Evolutionary conservation across 2,797 vertebrate genomes (phyloP).

Genomic region (Pempheris klunzingeri): DNA sequence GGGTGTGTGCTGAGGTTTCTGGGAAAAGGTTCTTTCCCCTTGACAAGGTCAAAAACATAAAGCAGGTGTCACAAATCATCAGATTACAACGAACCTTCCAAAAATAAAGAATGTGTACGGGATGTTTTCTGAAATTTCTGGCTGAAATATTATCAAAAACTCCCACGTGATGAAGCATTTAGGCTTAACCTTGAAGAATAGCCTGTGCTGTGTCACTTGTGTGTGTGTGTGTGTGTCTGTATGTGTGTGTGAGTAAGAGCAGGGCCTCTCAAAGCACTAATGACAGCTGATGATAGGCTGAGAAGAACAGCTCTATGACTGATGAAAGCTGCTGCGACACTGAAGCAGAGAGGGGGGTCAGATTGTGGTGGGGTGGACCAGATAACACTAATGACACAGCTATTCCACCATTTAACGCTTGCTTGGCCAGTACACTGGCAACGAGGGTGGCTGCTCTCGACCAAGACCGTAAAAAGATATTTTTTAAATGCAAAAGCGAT

Average conservation of each 20-base stretch:
- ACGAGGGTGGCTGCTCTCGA: not conserved
- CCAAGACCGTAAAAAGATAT: not conserved
- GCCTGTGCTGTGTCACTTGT: constrained; percentile 51
- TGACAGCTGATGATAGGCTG: constrained; percentile 79
- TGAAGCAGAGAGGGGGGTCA: constrained; percentile 61
- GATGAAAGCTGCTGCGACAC: constrained; percentile 75
- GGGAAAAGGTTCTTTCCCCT: constrained; percentile 62
- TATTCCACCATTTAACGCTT: constrained; percentile 65
- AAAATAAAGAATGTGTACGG: constrained; percentile 25
- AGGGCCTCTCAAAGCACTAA: constrained; percentile 71
- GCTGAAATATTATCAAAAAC: constrained; percentile 53
- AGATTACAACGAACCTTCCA: constrained; percentile 12
- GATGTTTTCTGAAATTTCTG: constrained; percentile 25
- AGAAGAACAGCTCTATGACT: constrained; percentile 68
- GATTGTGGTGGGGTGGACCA: constrained; percentile 46
- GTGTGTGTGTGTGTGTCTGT: constrained; percentile 41
- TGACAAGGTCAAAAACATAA: constrained; percentile 55
- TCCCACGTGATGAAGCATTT: constrained; percentile 34
- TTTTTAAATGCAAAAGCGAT: constrained; percentile 17
- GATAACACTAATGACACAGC: constrained; percentile 66
- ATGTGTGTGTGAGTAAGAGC: constrained; percentile 63
- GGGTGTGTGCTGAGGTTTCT: constrained; percentile 62
- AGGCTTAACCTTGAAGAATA: constrained; percentile 64
- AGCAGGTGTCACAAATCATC: constrained; percentile 32
- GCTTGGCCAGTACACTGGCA: constrained; percentile 27